Conservation (phyloP, 2,113 vertebrate species). For the Dicaeum eximium region DNA sequence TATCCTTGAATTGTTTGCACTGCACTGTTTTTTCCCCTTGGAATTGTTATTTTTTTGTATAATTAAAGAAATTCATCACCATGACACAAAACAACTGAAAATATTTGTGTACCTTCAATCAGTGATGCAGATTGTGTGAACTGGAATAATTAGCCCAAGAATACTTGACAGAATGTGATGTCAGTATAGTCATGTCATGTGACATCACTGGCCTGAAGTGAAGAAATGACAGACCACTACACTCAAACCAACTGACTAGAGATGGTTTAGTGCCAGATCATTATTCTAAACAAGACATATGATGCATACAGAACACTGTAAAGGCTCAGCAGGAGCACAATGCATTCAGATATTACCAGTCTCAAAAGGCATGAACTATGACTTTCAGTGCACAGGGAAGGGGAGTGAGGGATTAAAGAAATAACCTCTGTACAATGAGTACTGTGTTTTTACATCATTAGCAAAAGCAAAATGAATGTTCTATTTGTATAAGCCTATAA, state of each 20-base stretch:
- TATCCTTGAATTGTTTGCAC: neutral
- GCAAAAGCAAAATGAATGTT: constrained; percentile 9
- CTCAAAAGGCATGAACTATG: neutral
- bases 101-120: neutral
- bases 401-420: neutral
- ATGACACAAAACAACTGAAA: neutral
- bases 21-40: neutral
- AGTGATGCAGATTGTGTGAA: neutral
- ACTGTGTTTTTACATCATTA: neutral
- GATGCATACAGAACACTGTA: neutral
- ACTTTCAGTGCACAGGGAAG: neutral
- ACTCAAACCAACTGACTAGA: neutral
- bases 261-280: neutral
- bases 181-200: neutral
- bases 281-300: constrained; percentile 12
- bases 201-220: neutral
- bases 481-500: neutral
- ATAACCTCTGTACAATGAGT: neutral
- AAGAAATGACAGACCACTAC: neutral
- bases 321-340: neutral
- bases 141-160: neutral
- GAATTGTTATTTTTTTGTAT: neutral
- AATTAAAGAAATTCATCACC: neutral
- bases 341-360: neutral
- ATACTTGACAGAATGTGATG: neutral